A percentile compares a stretch with the other conserved stretches of the same genome.
Evolutionary conservation across 2,113 vertebrate genomes (phyloP).

Genomic region (Eptesicus fuscus): DNA sequence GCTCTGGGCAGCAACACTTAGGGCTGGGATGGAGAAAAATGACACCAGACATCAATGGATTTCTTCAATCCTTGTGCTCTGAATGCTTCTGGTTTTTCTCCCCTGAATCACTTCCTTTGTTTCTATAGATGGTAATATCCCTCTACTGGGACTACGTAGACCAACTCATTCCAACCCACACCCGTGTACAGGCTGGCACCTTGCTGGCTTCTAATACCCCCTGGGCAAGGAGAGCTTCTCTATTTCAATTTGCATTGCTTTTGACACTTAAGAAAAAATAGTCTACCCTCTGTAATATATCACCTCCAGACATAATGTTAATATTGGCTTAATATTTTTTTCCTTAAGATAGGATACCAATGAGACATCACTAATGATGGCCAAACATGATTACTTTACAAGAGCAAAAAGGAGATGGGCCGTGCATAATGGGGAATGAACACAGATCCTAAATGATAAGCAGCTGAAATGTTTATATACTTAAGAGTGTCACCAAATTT

Average conservation of each 20-base stretch:
- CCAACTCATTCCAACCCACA: not conserved
- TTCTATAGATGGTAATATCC: not conserved
- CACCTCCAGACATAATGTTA: not conserved
- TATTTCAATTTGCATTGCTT: slow-evolving; percentile 1
- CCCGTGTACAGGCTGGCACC: not conserved
- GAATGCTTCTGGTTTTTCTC: not conserved
- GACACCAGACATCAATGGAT: not conserved
- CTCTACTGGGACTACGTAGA: not conserved
- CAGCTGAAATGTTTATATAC: not conserved
- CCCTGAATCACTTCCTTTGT: not conserved
- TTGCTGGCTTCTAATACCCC: not conserved
- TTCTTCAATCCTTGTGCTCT: not conserved
- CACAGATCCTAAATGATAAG: not conserved
- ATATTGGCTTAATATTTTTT: slow-evolving; percentile 27
- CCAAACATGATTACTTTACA: not conserved
- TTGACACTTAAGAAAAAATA: not conserved
- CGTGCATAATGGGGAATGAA: not conserved
- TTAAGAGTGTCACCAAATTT: not conserved
- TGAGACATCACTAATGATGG: not conserved
- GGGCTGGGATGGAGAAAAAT: not conserved
- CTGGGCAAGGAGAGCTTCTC: not conserved
- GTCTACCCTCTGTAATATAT: not conserved
- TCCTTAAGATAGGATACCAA: slow-evolving; percentile 1
- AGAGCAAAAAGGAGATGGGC: not conserved
- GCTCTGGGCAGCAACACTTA: not conserved